A percentile compares a stretch with the other conserved stretches of the same genome.
These are phyloP conservation scores for Smithornis capensis DNA, from an alignment of 2,113 vertebrate species.

Conservation along the genomic window DNA sequence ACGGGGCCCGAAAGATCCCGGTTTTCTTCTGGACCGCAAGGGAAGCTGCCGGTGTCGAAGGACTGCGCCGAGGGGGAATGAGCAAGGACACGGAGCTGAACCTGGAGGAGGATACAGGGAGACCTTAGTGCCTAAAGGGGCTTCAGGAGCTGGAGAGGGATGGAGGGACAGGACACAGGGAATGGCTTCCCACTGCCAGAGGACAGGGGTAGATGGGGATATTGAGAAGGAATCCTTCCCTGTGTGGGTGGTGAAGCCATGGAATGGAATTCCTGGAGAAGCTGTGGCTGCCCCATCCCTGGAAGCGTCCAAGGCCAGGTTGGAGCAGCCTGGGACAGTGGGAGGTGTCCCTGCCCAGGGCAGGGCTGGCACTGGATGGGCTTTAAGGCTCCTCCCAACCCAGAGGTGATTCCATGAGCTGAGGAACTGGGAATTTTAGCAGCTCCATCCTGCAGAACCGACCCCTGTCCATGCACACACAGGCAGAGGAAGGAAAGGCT, in stretches of 20 bases:
- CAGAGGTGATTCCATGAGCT: background rate
- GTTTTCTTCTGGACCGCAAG: background rate
- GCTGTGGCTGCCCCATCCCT: background rate
- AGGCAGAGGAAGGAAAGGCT: background rate
- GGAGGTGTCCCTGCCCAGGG: background rate
- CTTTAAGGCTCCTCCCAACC: background rate
- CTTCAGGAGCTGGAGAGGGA: background rate
- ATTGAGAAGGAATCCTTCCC: background rate
- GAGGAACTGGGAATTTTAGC: background rate
- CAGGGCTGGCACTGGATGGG: background rate
- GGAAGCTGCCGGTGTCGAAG: background rate
- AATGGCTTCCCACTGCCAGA: background rate
- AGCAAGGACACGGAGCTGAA: background rate
- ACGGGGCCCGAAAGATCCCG: accelerated
- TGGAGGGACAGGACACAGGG: background rate
- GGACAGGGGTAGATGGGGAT: background rate
- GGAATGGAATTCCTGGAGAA: background rate
- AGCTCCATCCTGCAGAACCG: background rate
- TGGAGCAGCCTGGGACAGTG: background rate
- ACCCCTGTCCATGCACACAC: accelerated
- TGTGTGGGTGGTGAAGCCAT: background rate
- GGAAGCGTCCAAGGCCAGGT: background rate
- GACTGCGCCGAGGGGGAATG: background rate
- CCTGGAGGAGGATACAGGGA: background rate
- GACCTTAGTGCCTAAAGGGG: background rate